A percentile compares a stretch with the other conserved stretches of the same genome.
phyloP scores from a whole-genome alignment of 1,140 invertebrate genomes.

The Psix sp. region DNA sequence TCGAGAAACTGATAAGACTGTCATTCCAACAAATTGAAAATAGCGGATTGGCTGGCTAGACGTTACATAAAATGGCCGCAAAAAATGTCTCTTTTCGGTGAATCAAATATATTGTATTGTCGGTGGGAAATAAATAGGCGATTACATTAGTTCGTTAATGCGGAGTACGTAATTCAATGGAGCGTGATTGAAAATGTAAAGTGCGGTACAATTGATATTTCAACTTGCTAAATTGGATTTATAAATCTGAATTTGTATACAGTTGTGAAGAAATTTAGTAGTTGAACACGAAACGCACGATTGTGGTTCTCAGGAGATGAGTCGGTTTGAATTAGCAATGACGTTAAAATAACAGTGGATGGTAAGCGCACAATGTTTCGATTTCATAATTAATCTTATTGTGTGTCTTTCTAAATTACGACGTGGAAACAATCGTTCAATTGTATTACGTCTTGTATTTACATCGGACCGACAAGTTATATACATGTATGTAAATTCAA shows the following conservation, averaged over 20 bases:
- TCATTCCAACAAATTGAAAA: conserved; percentile 53
- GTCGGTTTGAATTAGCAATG: no score
- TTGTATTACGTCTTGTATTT: conserved; percentile 40
- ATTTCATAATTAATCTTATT: conserved; percentile 30
- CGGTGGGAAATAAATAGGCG: conserved; percentile 16
- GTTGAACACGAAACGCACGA: no score
- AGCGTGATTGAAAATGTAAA: no score
- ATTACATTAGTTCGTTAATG: conserved; percentile 4
- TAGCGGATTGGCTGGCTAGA: conserved; percentile 29
- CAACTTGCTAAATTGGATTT: no score
- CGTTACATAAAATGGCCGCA: conserved; percentile 1
- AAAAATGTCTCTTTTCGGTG: conserved; percentile 10
- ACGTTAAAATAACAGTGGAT: conserved; percentile 1
- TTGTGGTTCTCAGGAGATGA: no score
- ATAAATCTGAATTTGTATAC: no score
- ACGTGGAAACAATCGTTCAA: conserved; percentile 17
- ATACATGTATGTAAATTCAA: conserved; percentile 23
- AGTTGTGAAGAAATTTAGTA: no score
- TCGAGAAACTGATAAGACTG: conserved; percentile 42
- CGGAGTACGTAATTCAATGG: no score
- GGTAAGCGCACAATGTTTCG: conserved; percentile 16
- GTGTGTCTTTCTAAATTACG: conserved; percentile 20
- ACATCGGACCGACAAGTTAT: conserved; percentile 17
- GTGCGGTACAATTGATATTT: no score
- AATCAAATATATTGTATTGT: conserved; percentile 4